Evolutionary conservation across 1,140 invertebrate genomes (phyloP).

Genomic region (Atopsyche davidsoni): DNA sequence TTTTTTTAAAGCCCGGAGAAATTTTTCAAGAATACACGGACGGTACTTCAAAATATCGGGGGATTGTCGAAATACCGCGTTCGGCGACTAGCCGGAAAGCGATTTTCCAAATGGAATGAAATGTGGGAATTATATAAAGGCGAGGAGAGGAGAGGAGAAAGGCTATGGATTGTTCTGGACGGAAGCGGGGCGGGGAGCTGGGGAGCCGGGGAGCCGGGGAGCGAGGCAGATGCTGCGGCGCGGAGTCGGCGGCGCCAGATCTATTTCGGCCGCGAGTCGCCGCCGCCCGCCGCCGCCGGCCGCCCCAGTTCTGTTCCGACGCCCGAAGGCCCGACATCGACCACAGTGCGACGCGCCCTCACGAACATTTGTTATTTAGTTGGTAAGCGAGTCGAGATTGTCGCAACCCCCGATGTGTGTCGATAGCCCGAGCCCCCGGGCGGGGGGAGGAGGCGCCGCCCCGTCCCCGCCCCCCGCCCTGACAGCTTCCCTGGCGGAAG

Average conservation of each 20-base stretch:
- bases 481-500: too few species aligned
- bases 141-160: background rate
- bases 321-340: conserved; percentile 16
- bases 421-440: too few species aligned
- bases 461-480: too few species aligned
- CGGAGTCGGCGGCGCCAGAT: conserved; percentile 11
- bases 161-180: background rate
- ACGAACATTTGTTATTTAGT: conserved; percentile 14
- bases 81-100: too few species aligned
- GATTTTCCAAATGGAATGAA: too few species aligned
- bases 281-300: conserved; percentile 7
- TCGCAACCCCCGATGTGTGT: too few species aligned
- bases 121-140: too few species aligned
- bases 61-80: too few species aligned
- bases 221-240: background rate
- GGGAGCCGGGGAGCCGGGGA: background rate
- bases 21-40: too few species aligned
- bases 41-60: too few species aligned
- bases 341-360: conserved; percentile 14
- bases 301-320: conserved; percentile 22
- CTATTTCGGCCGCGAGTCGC: conserved; percentile 17
- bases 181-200: background rate
- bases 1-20: too few species aligned
- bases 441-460: too few species aligned
- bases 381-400: conserved; percentile 21